Base-by-base conservation (phyloP, 1,140 invertebrate genomes). In the Centruroides vittatus region DNA sequence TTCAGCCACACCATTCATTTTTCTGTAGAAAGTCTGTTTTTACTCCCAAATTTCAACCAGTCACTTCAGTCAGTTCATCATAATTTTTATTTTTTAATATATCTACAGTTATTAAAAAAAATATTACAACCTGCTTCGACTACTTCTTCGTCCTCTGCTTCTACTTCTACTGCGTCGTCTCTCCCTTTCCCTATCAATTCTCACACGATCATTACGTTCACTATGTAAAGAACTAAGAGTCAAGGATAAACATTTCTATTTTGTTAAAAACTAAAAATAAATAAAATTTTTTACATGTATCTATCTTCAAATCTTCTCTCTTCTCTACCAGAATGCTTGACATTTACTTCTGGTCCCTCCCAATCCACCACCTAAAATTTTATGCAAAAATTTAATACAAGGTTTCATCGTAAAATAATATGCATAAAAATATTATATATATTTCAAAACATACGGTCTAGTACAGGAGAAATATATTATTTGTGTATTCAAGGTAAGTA, bases 311-410 rank as follows among this genome's bases (percentile, higher is more conserved):
- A 46, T 50, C 55, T 65, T 63, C 52, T 71, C 60, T 80, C 79
- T 75, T 96, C 93, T 55, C 93, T 80, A 47, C 92, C 92, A 3
- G 92, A 96, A 76, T 95, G 93, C 72, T 94, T 93, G 61, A 94
- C 89, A 78, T 97, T 96, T 36, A 95, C 90, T 66, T 96, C 93
- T 4, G 91, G 88, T 95, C 49, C 90, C 90, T 5, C 67, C 93
- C 11, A 96, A 78, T 51, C 93, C 93, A 49, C 93, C 92, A 70
- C 92, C 88, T 87, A 67, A 23, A 23, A 2, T 23, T 23, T 23
- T 23, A 23, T 23, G 23, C 23, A 23, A 23, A 23, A 23, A 23
- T 23, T 23, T 23, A 23, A 2, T 23, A 23, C 23, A 23, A 23
- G 23, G 23, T 23, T 23, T 23, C 23, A 23, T 23, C 2, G 23